phyloP scores from a whole-genome alignment of 2,888 invertebrate genomes.

The Plebejus argus region DNA sequence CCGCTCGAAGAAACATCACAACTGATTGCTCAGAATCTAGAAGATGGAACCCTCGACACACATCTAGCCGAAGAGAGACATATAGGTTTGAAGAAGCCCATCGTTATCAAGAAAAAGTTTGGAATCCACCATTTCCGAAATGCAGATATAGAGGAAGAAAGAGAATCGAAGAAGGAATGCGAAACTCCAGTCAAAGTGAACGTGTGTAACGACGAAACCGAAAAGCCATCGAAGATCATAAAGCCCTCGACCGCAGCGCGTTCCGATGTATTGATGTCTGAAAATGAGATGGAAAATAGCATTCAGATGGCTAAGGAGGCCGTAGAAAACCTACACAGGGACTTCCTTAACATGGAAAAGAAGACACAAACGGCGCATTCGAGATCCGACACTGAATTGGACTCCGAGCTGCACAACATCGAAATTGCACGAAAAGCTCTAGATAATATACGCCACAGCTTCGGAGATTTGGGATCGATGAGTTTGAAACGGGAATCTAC shows the following conservation, averaged over 20 bases:
- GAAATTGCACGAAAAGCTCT: conserved; percentile 62
- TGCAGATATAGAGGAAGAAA: conserved; percentile 56
- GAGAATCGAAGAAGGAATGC: conserved; percentile 56
- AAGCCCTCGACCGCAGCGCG: conserved; percentile 47
- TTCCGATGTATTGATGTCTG: conserved; percentile 46
- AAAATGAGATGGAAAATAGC: conserved; percentile 63
- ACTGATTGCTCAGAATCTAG: conserved; percentile 30
- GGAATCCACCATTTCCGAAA: conserved; percentile 66
- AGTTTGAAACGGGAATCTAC: conserved; percentile 48
- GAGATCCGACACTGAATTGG: conserved; percentile 45
- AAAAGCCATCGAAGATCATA: conserved; percentile 47
- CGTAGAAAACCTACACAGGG: conserved; percentile 63
- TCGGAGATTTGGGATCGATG: conserved; percentile 57
- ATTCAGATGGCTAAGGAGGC: conserved; percentile 68
- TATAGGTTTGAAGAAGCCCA: conserved; percentile 54
- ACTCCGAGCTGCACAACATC: conserved; percentile 59
- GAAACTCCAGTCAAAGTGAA: conserved; percentile 60
- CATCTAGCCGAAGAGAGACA: conserved; percentile 49
- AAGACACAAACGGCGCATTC: conserved; percentile 41
- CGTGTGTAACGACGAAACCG: conserved; percentile 57
- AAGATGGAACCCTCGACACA: conserved; percentile 39
- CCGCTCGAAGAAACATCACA: conserved; percentile 34
- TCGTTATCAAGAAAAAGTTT: conserved; percentile 62
- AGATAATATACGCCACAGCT: conserved; percentile 59
- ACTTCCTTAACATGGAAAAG: conserved; percentile 57